phyloP scores from a whole-genome alignment of 2,888 invertebrate species.

The Phlogophora meticulosa region DNA sequence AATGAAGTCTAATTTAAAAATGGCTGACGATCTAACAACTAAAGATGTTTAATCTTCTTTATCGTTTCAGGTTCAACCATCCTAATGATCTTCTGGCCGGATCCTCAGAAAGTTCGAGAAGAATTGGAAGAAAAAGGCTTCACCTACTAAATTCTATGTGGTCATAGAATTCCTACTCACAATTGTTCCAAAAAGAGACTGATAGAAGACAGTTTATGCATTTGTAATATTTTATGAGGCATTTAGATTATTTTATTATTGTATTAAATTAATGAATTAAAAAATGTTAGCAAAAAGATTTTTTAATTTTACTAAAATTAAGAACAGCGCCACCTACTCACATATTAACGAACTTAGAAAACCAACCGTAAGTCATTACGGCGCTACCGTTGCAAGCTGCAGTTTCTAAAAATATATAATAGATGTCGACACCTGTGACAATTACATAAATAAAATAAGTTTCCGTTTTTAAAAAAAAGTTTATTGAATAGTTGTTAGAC shows the following conservation, averaged over 20 bases:
- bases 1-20: too few relatives aligned
- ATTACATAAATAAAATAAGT: not conserved
- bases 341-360: not conserved
- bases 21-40: not conserved
- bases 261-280: slow-evolving; percentile 16
- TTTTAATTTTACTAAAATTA: not conserved
- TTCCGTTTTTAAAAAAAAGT: too few relatives aligned
- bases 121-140: slow-evolving; percentile 83
- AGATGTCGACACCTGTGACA: slow-evolving; percentile 23
- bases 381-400: not conserved
- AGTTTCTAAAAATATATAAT: not conserved
- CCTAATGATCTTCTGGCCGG: slow-evolving; percentile 85
- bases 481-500: too few relatives aligned
- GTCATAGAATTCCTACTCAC: slow-evolving; percentile 45
- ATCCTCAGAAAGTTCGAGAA: slow-evolving; percentile 80
- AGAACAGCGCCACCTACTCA: slow-evolving; percentile 33
- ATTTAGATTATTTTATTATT: slow-evolving; percentile 48
- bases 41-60: not conserved
- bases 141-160: slow-evolving; percentile 74
- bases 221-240: slow-evolving; percentile 55
- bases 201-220: slow-evolving; percentile 59
- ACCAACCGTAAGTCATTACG: not conserved
- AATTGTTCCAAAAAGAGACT: slow-evolving; percentile 63
- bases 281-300: not conserved
- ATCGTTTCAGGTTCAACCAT: slow-evolving; percentile 80